Base-by-base conservation (phyloP, 2,888 invertebrate genomes). In the Drosophila engyochracea region DNA sequence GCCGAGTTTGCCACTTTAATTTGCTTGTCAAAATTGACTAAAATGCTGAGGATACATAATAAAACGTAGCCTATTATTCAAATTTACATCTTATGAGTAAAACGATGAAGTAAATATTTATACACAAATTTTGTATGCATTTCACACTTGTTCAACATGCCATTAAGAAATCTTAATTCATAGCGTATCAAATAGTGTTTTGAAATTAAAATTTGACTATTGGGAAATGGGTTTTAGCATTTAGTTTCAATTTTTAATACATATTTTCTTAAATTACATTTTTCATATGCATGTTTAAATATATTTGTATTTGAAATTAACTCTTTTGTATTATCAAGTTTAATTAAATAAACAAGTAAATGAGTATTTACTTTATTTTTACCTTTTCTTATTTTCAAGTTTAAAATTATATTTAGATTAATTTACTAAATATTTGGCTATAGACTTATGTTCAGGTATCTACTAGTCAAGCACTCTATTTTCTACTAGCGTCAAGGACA, bases 161-260 rank as follows among this genome's bases (percentile, higher is more conserved):
- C 2, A 16, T 47, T 47, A 4, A 2, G 47, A 47, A 47, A 47
- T 47, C 47, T 47, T 16, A 9, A 25, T 22, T 25, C 9, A 4
- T 2, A 9, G 47, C 25, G 47, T 25, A 9, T 16, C 47, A 16
- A 47, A 22, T 16, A 25, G 1, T 9, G 25, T 25, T 47, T 25
- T 16, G 25, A 25, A 47, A 47, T 47, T 2, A 4, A 9, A 9
- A 2, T 2, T 16, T 4, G 12, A 9, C 9, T 4, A 9, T 47
- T 16, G 0, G 7, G 16, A 4, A 9, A 47, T 47, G 9, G 4
- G 2, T n/a, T n/a, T n/a, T n/a, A n/a, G n/a, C n/a, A 0, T 47
- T 25, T 25, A 47, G 2, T 25, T 25, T 9, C 4, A 25, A 16
- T 2, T 47, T 47, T 16, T 1, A 25, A 9, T 47, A 22, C 3